Evolutionary conservation across 2,888 invertebrate genomes (phyloP).

Genomic region (Cancer borealis): DNA sequence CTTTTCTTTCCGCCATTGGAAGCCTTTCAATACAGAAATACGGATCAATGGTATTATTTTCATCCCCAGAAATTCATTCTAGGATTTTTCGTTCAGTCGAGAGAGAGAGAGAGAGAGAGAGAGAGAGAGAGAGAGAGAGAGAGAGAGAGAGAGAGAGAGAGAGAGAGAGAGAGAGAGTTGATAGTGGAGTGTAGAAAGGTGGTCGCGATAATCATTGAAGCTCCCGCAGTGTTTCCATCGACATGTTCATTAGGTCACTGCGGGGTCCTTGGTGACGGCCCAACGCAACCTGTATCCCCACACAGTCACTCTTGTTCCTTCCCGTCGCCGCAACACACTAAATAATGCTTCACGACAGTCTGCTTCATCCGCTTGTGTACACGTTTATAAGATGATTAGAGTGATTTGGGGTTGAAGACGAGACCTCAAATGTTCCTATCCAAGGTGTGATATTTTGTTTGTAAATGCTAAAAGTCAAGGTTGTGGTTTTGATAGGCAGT

Average conservation of each 20-base stretch:
- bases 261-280: not conserved
- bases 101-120: slow-evolving; percentile 31
- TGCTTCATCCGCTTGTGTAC: no score
- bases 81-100: not conserved
- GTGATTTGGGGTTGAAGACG: no score
- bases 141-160: slow-evolving; percentile 22
- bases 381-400: no score
- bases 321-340: not conserved
- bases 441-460: no score
- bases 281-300: not conserved
- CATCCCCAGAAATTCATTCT: not conserved
- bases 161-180: slow-evolving; percentile 11
- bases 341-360: no score
- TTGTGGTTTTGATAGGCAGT: no score
- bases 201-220: not conserved
- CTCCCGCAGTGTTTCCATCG: slow-evolving; percentile 5
- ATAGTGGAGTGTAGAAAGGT: not conserved
- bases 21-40: not conserved
- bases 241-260: not conserved
- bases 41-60: not conserved
- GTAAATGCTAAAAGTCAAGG: no score
- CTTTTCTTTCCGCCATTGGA: not conserved
- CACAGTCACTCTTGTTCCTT: no score
- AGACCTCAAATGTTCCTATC: no score
- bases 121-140: slow-evolving; percentile 36